Evolutionary conservation across 2,113 vertebrate genomes (phyloP), one percentile per base, ranked within the genome.

Genomic region (Leuciscus idus): DNA sequence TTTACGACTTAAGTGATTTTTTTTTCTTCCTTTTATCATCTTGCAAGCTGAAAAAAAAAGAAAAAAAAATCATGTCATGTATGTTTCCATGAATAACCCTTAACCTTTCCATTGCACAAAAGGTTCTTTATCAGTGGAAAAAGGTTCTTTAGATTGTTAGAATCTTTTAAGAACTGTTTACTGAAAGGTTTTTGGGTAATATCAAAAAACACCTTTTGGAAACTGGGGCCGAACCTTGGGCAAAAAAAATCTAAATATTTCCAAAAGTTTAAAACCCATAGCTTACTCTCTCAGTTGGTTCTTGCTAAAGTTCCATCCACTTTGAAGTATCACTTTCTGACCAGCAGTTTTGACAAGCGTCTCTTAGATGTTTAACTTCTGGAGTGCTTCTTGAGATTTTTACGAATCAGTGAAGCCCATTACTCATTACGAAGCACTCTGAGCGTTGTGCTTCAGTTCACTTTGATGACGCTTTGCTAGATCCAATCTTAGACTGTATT

Each of bases 381-480:
- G 80, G 74, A 79, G 62, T 74, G 36, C 74, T 61, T 72, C 55
- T 64, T 57, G 52, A 57, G 9, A 1, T 81, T 64, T 66, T 77
- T 59, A 79, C 75, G 55, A 85, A n/a, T 78, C 48, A 48, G 28
- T 64, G 72, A 55, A 78, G 80, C 84, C 57, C 55, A 46, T 83
- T 79, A 83, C 61, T 74, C 77, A 21, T 46, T 17, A n/a, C 28
- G 17, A 70, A 36, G 43, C 74, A 13, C 50, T 21, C 36, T 68
- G 79, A 59, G 50, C 4, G 84, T 74, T 61, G 59, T 50, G 87
- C 87, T 83, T 66, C 55, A 74, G 84, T 72, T 21, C 52, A 83
- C 84, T 79, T 48, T 79, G 28, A 72, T 66, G 73, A 83, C 17
- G 61, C 70, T 11, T 23, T 30, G 8, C 33, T 74, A 26, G 46